A percentile compares a stretch with the other conserved stretches of the same genome.
Conservation (phyloP, 2,113 vertebrate genomes). For the Labeo rohita region DNA sequence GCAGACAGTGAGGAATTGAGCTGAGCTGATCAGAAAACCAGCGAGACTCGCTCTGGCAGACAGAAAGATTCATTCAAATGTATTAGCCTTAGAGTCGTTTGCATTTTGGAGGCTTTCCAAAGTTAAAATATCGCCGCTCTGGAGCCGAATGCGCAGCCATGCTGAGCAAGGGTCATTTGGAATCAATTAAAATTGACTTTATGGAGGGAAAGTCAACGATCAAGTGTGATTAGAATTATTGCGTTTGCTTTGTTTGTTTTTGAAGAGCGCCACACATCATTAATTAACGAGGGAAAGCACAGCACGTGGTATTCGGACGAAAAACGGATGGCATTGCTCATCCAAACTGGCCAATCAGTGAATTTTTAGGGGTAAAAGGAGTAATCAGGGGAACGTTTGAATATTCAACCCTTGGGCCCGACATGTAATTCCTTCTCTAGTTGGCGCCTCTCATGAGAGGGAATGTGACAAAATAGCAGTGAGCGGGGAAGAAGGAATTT, state of each 20-base stretch:
- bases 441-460: constrained; percentile 68
- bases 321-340: not conserved
- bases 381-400: constrained; percentile 75
- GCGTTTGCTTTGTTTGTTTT: not conserved
- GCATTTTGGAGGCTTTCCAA: constrained; percentile 66
- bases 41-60: constrained; percentile 1
- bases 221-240: constrained; percentile 11
- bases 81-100: constrained; percentile 55
- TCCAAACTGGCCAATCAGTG: not conserved
- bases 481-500: constrained; percentile 84
- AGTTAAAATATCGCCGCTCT: constrained; percentile 14
- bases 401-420: constrained; percentile 82
- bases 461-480: constrained; percentile 82
- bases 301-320: not conserved
- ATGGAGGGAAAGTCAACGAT: constrained; percentile 18
- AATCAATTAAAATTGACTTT: constrained; percentile 41
- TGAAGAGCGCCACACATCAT: not conserved
- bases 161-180: constrained; percentile 4
- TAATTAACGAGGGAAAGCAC: not conserved
- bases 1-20: constrained; percentile 12
- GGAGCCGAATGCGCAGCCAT: constrained; percentile 48
- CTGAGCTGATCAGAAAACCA: constrained; percentile 33
- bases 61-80: constrained; percentile 13
- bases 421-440: constrained; percentile 86
- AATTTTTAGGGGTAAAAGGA: constrained; percentile 55